Conservation (phyloP, 2,113 vertebrate species). For the Tinamus guttatus region DNA sequence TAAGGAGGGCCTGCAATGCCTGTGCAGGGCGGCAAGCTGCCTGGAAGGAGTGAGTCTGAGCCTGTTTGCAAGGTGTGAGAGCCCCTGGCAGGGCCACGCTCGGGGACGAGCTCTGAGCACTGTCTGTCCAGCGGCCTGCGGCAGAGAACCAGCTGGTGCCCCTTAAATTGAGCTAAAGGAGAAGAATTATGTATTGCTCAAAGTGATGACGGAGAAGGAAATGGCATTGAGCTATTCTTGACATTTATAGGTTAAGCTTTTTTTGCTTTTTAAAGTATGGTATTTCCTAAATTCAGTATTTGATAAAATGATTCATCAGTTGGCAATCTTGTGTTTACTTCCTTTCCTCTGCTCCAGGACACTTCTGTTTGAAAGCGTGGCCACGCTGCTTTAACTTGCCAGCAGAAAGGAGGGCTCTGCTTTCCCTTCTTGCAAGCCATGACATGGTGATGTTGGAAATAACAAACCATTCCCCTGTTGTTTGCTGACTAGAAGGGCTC, state of each 20-base stretch:
- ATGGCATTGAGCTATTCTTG: background rate
- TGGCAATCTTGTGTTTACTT: background rate
- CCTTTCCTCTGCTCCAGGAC: background rate
- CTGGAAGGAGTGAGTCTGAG: background rate
- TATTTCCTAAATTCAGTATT: background rate
- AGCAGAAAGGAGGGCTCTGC: background rate
- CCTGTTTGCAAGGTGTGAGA: background rate
- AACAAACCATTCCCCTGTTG: background rate
- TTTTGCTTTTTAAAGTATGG: background rate
- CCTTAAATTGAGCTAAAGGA: background rate
- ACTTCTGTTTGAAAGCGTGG: background rate
- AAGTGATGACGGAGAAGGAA: background rate
- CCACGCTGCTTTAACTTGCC: background rate
- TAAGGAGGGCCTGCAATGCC: background rate
- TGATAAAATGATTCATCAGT: background rate
- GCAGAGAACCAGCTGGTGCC: constrained; percentile 8
- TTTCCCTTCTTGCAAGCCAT: background rate
- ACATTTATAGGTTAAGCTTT: background rate
- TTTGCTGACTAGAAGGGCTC: background rate
- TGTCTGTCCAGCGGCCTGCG: background rate
- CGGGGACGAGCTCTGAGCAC: background rate
- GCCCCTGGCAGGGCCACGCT: constrained; percentile 2
- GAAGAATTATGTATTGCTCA: background rate
- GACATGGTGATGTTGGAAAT: background rate
- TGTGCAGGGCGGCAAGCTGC: background rate